Conservation (phyloP, 2,888 invertebrate species). For the Drosophila suboccidentalis region DNA sequence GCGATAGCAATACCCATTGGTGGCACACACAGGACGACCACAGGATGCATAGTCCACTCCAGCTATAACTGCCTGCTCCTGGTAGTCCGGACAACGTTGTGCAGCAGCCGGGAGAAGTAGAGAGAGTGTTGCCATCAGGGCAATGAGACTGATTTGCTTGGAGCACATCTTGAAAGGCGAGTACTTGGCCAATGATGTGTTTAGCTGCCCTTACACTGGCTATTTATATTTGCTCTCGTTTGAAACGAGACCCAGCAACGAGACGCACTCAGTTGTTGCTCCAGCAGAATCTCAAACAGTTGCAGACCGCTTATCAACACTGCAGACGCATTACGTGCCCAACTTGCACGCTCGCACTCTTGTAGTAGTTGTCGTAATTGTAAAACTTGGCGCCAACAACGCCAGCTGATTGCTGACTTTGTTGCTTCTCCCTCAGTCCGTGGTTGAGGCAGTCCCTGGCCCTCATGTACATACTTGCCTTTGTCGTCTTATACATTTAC, state of each 20-base stretch:
- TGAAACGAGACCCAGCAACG: neutral
- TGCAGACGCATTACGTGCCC: conserved; percentile 39
- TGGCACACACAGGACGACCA: conserved; percentile 37
- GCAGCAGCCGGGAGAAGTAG: conserved; percentile 4
- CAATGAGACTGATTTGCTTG: conserved; percentile 5
- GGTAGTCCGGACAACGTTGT: conserved; percentile 35
- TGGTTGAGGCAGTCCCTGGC: neutral
- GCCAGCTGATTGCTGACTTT: conserved; percentile 4
- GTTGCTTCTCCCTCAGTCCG: neutral
- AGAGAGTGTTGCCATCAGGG: neutral
- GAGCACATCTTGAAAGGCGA: conserved; percentile 32
- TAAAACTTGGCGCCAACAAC: conserved; percentile 16
- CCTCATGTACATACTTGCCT: neutral
- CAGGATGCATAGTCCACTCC: conserved; percentile 15
- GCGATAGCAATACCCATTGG: conserved; percentile 45
- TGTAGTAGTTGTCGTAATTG: neutral
- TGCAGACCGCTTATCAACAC: neutral
- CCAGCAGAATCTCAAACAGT: conserved; percentile 6
- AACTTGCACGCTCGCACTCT: neutral
- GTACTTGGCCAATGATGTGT: conserved; percentile 20
- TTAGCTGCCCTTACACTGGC: conserved; percentile 21
- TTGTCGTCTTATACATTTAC: conserved; percentile 4
- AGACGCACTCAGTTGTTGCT: neutral
- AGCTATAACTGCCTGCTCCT: neutral
- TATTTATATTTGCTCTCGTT: conserved; percentile 31